Evolutionary conservation across 2,797 vertebrate species (phyloP), one percentile per base, ranked within the genome.

Genomic region (Amphiprion clarkii): DNA sequence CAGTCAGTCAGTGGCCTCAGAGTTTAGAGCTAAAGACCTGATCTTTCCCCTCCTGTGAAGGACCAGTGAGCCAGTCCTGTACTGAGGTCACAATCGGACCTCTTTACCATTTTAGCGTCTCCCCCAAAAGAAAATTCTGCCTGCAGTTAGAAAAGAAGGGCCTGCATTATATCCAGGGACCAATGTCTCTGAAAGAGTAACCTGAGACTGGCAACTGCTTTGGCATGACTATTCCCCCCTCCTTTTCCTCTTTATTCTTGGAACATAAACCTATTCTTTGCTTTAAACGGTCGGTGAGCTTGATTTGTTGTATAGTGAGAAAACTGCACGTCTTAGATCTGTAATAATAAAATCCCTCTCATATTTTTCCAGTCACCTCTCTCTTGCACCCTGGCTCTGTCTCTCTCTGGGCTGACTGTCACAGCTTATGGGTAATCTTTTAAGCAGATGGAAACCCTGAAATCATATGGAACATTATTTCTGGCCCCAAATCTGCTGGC

Each of bases 371-470:
- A 90, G 76, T 88, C 84, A 84, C 74, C 51, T 82, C 75, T 78
- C 65, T 73, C 64, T 81, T 67, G 49, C 70, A 74, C 62, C 57
- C 78, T 83, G 58, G 56, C 77, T 84, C 64, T 71, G 51, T 73
- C 75, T 84, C 73, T 83, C 71, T 87, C 73, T 80, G 74, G 74
- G 36, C 71, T 71, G 77, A 87, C 85, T 82, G 85, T 92, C 88
- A 84, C 82, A 72, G 84, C 71, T 77, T 73, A 84, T 87, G 78
- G 87, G 48, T 92, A 86, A 95, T 92, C 86, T 90, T 88, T 84
- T 71, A 87, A 89, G 82, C 94, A 95, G 92, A 94, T 94, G 93
- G 94, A 93, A 94, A 90, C 83, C 88, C 79, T 93, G 82, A 88
- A 94, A 91, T 92, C 78, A 90, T 86, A 92, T 93, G 93, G 91